Evolutionary conservation across 2,888 invertebrate species (phyloP).

Genomic region (Netelia melanura): DNA sequence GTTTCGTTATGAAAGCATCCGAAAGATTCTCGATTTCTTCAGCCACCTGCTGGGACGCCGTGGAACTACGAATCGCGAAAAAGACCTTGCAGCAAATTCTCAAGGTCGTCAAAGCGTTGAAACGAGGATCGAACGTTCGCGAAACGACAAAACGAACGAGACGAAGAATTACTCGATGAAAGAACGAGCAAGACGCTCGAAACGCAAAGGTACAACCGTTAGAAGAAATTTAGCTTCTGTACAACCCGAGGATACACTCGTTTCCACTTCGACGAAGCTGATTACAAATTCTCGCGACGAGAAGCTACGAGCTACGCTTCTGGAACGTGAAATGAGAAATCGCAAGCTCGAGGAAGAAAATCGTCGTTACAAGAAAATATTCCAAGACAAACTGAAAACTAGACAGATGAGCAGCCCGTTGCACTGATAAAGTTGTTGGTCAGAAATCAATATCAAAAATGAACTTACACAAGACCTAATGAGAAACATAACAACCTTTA

Average conservation of each 20-base stretch:
- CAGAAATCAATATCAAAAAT: no score
- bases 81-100: constrained; percentile 18
- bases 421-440: constrained; percentile 57
- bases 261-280: constrained; percentile 30
- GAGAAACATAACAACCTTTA: no score
- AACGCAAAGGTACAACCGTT: neutral
- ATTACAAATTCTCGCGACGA: constrained; percentile 64
- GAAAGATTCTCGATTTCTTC: constrained; percentile 63
- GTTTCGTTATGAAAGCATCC: constrained; percentile 35
- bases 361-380: constrained; percentile 40
- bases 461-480: no score
- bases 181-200: constrained; percentile 32
- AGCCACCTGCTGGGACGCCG: constrained; percentile 51
- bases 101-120: neutral
- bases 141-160: neutral
- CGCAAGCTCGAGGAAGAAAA: constrained; percentile 63
- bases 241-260: neutral
- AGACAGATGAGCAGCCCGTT: constrained; percentile 73
- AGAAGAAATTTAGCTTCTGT: constrained; percentile 1
- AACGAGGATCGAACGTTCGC: neutral
- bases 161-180: neutral
- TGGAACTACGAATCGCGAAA: neutral
- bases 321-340: constrained; percentile 64
- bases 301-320: constrained; percentile 68
- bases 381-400: constrained; percentile 52